Conservation (phyloP, 2,797 vertebrate species). For the Gambusia yucatana region DNA sequence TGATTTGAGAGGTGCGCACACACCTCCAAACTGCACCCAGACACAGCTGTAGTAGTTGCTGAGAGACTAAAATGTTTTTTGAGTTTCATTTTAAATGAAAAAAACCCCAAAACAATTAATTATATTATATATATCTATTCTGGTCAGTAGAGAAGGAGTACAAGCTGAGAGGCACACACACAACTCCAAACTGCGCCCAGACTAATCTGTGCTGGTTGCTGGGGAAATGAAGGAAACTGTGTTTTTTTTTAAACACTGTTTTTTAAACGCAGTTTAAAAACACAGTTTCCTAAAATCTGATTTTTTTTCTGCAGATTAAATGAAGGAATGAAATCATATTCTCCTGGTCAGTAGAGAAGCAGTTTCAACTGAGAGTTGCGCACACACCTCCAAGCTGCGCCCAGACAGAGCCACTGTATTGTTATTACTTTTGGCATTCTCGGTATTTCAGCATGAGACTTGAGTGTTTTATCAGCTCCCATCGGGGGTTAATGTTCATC, state of each 20-base stretch:
- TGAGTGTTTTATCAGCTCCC: conserved; percentile 41
- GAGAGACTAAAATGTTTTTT: neutral
- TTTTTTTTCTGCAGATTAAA: too few relatives aligned
- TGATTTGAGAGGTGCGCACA: neutral
- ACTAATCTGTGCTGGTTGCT: neutral
- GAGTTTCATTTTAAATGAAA: neutral
- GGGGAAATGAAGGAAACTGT: neutral
- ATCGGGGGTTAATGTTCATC: conserved; percentile 40
- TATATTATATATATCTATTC: neutral
- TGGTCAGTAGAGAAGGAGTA: neutral
- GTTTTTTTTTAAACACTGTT: neutral
- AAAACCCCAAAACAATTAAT: neutral
- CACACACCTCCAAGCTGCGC: too few relatives aligned
- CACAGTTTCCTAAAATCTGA: too few relatives aligned
- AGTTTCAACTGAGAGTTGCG: too few relatives aligned
- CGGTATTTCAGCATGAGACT: conserved; percentile 49
- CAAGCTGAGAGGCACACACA: neutral
- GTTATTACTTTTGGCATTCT: conserved; percentile 35
- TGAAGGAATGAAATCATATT: too few relatives aligned
- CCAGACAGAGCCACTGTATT: conserved; percentile 3
- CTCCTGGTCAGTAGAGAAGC: too few relatives aligned
- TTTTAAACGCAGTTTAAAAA: neutral
- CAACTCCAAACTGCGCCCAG: neutral
- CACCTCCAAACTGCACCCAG: neutral
- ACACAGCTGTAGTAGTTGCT: neutral